Evolutionary conservation across 1,140 invertebrate species (phyloP), one percentile per base, ranked within the genome.

Genomic region (Bombus cullumanus): DNA sequence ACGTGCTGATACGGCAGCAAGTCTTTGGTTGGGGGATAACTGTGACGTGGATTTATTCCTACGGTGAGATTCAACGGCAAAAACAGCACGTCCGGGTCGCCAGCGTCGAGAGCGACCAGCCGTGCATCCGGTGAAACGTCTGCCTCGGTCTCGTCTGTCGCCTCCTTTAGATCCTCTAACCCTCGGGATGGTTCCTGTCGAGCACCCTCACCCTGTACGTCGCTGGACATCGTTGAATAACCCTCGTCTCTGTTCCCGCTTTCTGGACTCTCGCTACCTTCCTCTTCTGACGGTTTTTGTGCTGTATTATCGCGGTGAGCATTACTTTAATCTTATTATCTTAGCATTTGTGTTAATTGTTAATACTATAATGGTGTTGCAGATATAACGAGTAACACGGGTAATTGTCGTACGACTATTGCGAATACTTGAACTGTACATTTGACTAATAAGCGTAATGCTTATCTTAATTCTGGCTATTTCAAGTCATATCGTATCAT

Each of bases 181-280:
- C 96, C 96, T 81, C 96, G 93, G 1, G 96, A 96, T 77, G 96
- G 95, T 66, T 96, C 96, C 74, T 96, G 96, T 37, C 96, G 93
- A 13, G 95, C 96, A 0, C 96, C 96, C 88, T 97, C 97, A 3
- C 96, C 96, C 92, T 98, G 97, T 5, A 98, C 97, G 92, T 98
- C 98, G 90, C 97, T 98, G 2, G 98, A 98, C 98, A 98, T 98
- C 8, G 98, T 98, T 47, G 98, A 98, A 93, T 98, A 98, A 3
- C 98, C 98, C 94, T 98, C 98, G 94, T 98, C 98, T 88, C 97
- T 96, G 86, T 97, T 97, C 22, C 97, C 97, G 89, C 96, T 97
- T 89, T 97, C 97, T 0, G 97, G 97, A 86, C 97, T 97, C 92
- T 97, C 96, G 82, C 96, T 96, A 87, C 95, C 96, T 18, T 96